Evolutionary conservation across 2,113 vertebrate species (phyloP).

Genomic region (Sakesphorus luctuosus): DNA sequence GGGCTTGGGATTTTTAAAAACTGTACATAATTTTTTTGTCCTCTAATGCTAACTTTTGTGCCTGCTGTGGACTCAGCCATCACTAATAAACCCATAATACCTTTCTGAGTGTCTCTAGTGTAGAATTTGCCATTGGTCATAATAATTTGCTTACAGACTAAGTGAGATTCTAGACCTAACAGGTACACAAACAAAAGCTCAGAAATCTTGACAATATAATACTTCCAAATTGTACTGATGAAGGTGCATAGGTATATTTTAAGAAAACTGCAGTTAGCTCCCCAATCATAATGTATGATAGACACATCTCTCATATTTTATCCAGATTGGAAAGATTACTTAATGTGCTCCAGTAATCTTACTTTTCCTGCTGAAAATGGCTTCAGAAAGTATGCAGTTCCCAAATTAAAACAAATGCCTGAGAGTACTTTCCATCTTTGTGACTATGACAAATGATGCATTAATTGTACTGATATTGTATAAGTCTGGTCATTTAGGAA

Average conservation of each 20-base stretch:
- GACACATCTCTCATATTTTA: background rate
- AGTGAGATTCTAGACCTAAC: background rate
- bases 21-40: rapidly evolving
- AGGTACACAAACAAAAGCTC: background rate
- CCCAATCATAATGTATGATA: background rate
- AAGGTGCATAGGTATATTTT: background rate
- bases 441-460: background rate
- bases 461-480: background rate
- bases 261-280: background rate
- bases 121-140: background rate
- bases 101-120: background rate
- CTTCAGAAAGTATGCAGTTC: background rate
- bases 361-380: background rate
- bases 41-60: background rate
- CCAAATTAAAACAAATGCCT: background rate
- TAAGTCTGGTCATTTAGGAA: background rate
- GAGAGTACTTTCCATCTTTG: background rate
- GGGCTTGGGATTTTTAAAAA: background rate
- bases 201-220: background rate
- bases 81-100: background rate
- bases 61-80: background rate
- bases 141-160: background rate
- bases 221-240: background rate
- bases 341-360: background rate
- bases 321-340: background rate